Conservation (phyloP, 2,888 invertebrate species). For the Andrena bicolor region DNA sequence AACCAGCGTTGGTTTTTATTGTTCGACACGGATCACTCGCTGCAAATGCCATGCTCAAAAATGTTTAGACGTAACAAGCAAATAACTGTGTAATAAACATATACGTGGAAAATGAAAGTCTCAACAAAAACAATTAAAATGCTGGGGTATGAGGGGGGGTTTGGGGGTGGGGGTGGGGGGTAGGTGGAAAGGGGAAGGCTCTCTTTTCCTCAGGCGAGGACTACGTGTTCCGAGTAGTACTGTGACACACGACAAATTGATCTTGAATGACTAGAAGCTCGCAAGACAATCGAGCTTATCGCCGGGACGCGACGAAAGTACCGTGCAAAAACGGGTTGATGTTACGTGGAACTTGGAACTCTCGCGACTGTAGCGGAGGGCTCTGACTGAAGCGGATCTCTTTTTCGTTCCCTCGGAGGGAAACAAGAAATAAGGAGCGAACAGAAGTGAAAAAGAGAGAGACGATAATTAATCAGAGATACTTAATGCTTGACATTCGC, state of each 20-base stretch:
- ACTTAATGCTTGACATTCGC: not conserved
- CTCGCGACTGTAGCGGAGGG: constrained; percentile 34
- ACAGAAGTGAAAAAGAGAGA: not conserved
- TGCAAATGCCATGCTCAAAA: constrained; percentile 81
- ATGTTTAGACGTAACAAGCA: constrained; percentile 78
- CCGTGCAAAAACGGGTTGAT: constrained; percentile 30
- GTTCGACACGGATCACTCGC: constrained; percentile 75
- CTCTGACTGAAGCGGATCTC: constrained; percentile 31
- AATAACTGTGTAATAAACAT: constrained; percentile 68
- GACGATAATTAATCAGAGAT: not conserved
- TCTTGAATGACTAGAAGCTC: constrained; percentile 16
- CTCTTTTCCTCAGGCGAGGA: constrained; percentile 49
- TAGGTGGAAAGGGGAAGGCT: constrained; percentile 23
- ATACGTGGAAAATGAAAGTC: constrained; percentile 65
- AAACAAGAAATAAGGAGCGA: not conserved
- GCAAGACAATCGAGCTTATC: constrained; percentile 9
- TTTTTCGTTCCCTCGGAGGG: constrained; percentile 16
- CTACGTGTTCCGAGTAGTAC: constrained; percentile 34
- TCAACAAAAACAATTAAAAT: constrained; percentile 64
- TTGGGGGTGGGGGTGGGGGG: constrained; percentile 5
- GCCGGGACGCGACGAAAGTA: constrained; percentile 22
- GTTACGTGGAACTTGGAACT: constrained; percentile 73
- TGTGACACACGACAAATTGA: constrained; percentile 20
- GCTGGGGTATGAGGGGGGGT: constrained; percentile 46
- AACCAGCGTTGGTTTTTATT: constrained; percentile 47